Percentiles rank a stretch among this genome's conserved stretches.
Conservation (phyloP, 1,140 invertebrate species). For the Anastrepha obliqua region DNA sequence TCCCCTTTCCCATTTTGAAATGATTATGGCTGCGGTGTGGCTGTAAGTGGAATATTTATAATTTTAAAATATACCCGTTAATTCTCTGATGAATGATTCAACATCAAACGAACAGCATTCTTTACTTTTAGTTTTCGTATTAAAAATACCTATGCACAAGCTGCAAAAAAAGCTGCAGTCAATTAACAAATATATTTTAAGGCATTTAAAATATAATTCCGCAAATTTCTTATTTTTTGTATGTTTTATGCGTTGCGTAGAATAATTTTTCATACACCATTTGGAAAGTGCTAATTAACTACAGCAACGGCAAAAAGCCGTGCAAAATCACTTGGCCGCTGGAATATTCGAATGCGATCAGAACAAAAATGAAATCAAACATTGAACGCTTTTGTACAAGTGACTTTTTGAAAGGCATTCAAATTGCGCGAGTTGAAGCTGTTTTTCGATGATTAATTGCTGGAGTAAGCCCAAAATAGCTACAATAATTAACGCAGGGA, state of each 20-base stretch:
- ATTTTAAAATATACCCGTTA: too few species aligned
- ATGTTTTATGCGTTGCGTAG: neutral
- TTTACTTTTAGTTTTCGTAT: too few species aligned
- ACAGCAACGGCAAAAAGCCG: neutral
- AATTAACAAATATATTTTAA: too few species aligned
- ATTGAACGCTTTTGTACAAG: constrained; percentile 34
- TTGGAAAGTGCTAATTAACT: constrained; percentile 38
- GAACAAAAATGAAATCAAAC: constrained; percentile 13
- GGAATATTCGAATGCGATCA: neutral
- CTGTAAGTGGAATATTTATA: too few species aligned
- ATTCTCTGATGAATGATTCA: too few species aligned
- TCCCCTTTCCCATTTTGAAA: too few species aligned
- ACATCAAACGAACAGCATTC: too few species aligned
- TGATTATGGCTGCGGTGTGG: too few species aligned
- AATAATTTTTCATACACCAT: neutral
- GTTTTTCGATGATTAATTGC: constrained; percentile 34
- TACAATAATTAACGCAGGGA: neutral
- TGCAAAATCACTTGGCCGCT: neutral
- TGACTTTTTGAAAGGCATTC: constrained; percentile 47
- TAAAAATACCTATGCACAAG: too few species aligned
- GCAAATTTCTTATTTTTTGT: neutral
- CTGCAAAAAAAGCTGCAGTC: too few species aligned
- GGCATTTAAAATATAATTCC: neutral
- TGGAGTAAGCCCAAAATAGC: constrained; percentile 11
- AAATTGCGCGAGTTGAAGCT: neutral